Evolutionary conservation across 2,888 invertebrate species (phyloP), one percentile per base, ranked within the genome.

Genomic region (Prenolepis imparis): DNA sequence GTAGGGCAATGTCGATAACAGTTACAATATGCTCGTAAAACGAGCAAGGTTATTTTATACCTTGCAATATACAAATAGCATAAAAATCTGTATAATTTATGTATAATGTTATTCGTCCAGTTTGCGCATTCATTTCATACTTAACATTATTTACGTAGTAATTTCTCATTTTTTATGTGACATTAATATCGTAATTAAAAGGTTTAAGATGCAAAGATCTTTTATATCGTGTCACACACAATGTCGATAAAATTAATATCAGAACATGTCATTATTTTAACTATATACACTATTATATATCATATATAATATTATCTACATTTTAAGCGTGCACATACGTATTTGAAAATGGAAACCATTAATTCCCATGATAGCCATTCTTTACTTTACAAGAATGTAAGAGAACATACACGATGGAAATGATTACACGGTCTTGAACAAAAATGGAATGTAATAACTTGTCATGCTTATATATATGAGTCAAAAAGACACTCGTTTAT

Each of bases 401-500:
- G 21, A n/a, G n/a, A 52, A 52, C n/a, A 52, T 59, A 67, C 59
- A 52, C 66, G 68, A 48, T 24, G 44, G 67, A 67, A 41, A 70
- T 57, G 52, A 36, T 39, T 39, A 48, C n/a, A 8, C 61, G 57
- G 48, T 57, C 57, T 74, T 32, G 39, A 52, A 48, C 44, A 86
- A 85, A 86, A 88, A 84, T 85, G 64, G 67, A 74, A 64, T 70
- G 84, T 85, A 84, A 73, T 82, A 84, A 81, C 74, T 66, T 48
- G 72, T 72, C 88, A 88, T 89, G 78, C 64, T 48, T 88, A 87
- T 90, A 84, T 85, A 36, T 21, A 41, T 72, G 61, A 70, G 74
- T 32, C 77, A 81, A n/a, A 52, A 52, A 86, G 83, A 55, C 84
- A 73, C 72, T 90, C 87, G 86, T 90, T 89, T 86, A 85, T 90